These are phyloP conservation scores for Cyprinodon variegatus DNA, from an alignment of 2,113 vertebrate species.

Conservation along the genomic window DNA sequence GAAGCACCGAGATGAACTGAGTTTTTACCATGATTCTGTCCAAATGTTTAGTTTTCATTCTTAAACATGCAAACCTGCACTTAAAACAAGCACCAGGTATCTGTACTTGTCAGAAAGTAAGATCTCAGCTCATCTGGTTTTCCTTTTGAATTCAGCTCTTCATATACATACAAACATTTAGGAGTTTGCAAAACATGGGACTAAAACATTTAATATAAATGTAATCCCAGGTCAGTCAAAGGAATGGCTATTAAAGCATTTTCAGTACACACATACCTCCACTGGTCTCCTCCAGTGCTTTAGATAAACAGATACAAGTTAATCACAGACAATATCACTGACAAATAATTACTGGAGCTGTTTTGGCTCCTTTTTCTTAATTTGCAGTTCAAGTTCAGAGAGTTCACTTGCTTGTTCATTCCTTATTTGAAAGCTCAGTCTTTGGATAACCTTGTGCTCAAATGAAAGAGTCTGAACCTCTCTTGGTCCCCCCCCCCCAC, in stretches of 20 bases:
- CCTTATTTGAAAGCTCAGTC: constrained; percentile 36
- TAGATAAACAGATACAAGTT: constrained; percentile 44
- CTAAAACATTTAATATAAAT: constrained; percentile 79
- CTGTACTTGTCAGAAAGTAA: constrained; percentile 38
- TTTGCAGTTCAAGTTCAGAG: constrained; percentile 50
- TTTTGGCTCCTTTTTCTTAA: constrained; percentile 48
- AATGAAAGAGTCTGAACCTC: constrained; percentile 1
- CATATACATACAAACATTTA: constrained; percentile 66
- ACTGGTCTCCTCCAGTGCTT: constrained; percentile 38
- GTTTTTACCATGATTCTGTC: constrained; percentile 48
- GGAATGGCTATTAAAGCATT: constrained; percentile 61
- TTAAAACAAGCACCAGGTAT: constrained; percentile 7
- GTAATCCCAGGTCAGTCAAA: constrained; percentile 67
- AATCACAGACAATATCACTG: constrained; percentile 62
- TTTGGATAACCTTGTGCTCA: constrained; percentile 62
- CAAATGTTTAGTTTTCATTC: constrained; percentile 8
- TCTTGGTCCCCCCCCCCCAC: neutral
- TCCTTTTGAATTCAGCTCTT: constrained; percentile 48
- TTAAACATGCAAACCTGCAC: constrained; percentile 15
- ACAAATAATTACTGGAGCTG: constrained; percentile 50
- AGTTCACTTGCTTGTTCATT: constrained; percentile 29
- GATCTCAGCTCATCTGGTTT: constrained; percentile 59
- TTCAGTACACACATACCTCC: constrained; percentile 52
- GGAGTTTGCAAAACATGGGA: constrained; percentile 61
- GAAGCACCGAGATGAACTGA: constrained; percentile 50